A percentile compares a stretch with the other conserved stretches of the same genome.
phyloP scores from a whole-genome alignment of 2,113 vertebrate species.

The Thunnus thynnus region DNA sequence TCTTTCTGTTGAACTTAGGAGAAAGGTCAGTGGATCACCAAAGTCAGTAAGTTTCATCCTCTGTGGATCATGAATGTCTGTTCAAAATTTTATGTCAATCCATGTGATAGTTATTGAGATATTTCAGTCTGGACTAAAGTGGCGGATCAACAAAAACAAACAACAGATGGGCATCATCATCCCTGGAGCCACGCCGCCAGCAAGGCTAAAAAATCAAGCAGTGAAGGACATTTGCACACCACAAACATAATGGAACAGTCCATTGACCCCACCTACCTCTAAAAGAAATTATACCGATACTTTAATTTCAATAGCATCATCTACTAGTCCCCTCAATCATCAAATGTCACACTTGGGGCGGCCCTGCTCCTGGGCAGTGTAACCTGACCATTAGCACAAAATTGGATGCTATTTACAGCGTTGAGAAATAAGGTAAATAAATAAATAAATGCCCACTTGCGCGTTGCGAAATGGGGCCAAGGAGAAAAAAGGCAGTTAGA shows the following conservation, averaged over 20 bases:
- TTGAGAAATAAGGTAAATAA: conserved; percentile 57
- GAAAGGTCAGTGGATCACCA: too few species aligned
- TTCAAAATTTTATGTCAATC: neutral
- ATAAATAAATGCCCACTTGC: conserved; percentile 51
- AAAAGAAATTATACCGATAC: conserved; percentile 41
- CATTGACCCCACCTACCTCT: conserved; percentile 23
- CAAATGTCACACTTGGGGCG: conserved; percentile 31
- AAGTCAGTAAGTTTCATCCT: neutral
- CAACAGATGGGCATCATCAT: too few species aligned
- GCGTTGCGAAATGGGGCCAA: conserved; percentile 74
- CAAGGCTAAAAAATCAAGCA: neutral
- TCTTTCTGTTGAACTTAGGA: too few species aligned
- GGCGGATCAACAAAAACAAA: too few species aligned
- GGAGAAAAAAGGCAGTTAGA: conserved; percentile 76
- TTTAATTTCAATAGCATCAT: conserved; percentile 49
- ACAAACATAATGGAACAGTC: conserved; percentile 14
- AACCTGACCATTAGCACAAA: conserved; percentile 73
- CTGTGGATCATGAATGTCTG: neutral
- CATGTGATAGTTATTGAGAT: neutral
- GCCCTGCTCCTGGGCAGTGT: conserved; percentile 39
- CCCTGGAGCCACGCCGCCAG: too few species aligned
- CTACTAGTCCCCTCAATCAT: conserved; percentile 58
- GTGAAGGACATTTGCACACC: neutral
- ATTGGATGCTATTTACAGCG: conserved; percentile 55
- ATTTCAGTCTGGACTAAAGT: neutral